phyloP scores from a whole-genome alignment of 1,140 invertebrate genomes.

The Tetramorium simillimum region DNA sequence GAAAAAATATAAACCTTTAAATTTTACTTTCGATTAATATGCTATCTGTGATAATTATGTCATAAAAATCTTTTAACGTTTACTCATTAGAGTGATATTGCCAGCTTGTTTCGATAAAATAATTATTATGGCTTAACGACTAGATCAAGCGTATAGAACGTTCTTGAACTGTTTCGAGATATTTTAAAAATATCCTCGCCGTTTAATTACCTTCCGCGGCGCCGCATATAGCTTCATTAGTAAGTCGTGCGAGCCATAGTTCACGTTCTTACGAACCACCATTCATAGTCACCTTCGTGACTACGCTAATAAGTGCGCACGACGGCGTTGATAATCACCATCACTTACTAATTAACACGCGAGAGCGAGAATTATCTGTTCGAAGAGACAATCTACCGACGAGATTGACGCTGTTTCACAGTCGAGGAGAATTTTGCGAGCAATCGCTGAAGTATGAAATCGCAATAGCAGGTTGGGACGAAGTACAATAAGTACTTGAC shows the following conservation, averaged over 20 bases:
- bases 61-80: neutral
- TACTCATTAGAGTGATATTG: neutral
- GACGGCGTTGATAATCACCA: conserved; percentile 48
- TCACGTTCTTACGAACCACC: conserved; percentile 27
- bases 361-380: conserved; percentile 35
- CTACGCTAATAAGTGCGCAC: conserved; percentile 54
- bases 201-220: conserved; percentile 32
- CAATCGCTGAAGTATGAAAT: conserved; percentile 13
- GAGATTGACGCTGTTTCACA: neutral
- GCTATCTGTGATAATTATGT: neutral
- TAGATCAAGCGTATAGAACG: neutral
- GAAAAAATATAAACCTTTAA: neutral
- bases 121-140: neutral
- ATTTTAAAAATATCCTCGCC: conserved; percentile 12
- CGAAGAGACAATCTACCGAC: neutral
- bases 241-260: conserved; percentile 26
- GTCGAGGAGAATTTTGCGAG: neutral
- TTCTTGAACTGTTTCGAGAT: conserved; percentile 9
- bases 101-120: neutral
- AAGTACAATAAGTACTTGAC: neutral
- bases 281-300: conserved; percentile 39
- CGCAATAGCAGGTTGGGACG: neutral
- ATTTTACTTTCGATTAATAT: neutral
- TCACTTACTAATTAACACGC: conserved; percentile 46
- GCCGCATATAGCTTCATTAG: conserved; percentile 45